Evolutionary conservation across 2,113 vertebrate species (phyloP).

Genomic region (Chaetodon trifascialis): DNA sequence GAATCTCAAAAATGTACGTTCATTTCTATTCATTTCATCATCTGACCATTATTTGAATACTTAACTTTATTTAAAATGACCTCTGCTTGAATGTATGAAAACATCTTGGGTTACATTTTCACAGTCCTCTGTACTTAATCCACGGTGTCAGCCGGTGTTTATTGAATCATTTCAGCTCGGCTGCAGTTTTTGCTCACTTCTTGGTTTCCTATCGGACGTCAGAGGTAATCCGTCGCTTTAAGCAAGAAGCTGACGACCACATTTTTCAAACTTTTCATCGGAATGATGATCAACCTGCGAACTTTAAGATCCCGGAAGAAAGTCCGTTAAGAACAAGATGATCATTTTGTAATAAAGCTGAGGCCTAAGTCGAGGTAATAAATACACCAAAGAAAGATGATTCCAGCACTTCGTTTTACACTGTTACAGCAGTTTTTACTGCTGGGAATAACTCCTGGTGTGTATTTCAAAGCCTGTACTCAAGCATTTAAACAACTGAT

Average conservation of each 20-base stretch:
- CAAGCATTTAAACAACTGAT: background rate
- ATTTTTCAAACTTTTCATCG: background rate
- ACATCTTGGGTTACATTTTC: background rate
- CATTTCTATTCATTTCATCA: conserved; percentile 37
- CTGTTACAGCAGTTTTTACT: background rate
- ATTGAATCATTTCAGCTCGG: background rate
- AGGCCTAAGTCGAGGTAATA: background rate
- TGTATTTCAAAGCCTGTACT: background rate
- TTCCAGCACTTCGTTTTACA: background rate
- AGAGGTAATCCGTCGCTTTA: background rate
- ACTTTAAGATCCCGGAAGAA: background rate
- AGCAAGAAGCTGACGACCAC: background rate
- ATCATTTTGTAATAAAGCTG: background rate
- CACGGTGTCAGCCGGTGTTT: conserved; percentile 7
- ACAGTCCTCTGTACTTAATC: background rate
- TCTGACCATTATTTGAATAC: conserved; percentile 16
- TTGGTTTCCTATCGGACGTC: conserved; percentile 11
- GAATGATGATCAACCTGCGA: background rate
- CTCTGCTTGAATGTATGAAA: conserved; percentile 29
- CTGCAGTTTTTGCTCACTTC: background rate
- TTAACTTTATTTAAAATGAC: background rate
- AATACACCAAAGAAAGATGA: conserved; percentile 5
- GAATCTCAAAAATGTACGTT: conserved; percentile 12
- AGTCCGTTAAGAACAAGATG: background rate
- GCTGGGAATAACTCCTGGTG: background rate